Evolutionary conservation across 1,140 invertebrate species (phyloP).

Genomic region (Platorchestia sp.): DNA sequence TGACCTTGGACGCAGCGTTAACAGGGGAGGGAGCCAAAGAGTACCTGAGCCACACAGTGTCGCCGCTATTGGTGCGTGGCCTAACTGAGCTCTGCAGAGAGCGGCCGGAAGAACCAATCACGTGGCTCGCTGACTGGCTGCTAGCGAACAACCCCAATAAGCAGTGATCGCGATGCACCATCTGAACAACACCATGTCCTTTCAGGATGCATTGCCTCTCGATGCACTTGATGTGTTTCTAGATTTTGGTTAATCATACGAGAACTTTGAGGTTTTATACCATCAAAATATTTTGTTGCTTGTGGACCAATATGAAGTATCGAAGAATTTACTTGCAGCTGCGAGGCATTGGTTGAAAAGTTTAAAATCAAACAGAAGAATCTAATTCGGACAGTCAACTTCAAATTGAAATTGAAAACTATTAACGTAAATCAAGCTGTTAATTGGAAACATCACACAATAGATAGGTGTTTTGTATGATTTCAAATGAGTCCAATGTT

Average conservation of each 20-base stretch:
- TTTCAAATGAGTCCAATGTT: background rate
- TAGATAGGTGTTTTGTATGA: background rate
- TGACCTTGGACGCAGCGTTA: constrained; percentile 76
- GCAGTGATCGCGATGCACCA: constrained; percentile 68
- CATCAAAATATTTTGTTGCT: background rate
- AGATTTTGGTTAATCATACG: background rate
- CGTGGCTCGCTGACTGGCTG: constrained; percentile 85
- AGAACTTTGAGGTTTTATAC: background rate
- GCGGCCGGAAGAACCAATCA: constrained; percentile 81
- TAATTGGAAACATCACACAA: background rate
- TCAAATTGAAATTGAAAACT: background rate
- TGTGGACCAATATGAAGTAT: background rate
- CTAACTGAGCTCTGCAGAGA: constrained; percentile 79
- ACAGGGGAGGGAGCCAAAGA: constrained; percentile 75
- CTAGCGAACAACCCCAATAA: constrained; percentile 83
- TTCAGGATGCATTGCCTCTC: background rate
- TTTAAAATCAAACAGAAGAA: background rate
- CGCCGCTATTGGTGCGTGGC: constrained; percentile 78
- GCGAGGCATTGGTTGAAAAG: background rate
- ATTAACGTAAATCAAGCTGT: background rate
- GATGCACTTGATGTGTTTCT: background rate
- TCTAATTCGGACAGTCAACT: background rate
- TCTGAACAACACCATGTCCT: background rate
- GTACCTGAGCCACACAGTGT: constrained; percentile 79
- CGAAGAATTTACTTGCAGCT: background rate